phyloP scores from a whole-genome alignment of 2,113 vertebrate species.

The Stomatorhinus ivindoensis region DNA sequence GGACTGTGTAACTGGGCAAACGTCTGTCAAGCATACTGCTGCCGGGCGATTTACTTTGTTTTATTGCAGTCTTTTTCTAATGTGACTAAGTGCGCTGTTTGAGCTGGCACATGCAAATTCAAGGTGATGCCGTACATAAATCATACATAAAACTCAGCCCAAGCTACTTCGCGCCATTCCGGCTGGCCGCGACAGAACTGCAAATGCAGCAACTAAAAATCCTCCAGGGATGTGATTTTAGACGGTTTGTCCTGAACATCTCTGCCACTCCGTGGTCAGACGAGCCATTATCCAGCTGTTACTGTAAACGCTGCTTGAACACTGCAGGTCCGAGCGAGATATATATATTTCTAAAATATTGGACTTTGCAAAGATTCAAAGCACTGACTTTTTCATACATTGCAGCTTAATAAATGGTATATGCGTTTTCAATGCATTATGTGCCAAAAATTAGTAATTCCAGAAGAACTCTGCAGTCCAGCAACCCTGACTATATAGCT shows the following conservation, averaged over 20 bases:
- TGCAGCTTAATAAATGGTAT: background rate
- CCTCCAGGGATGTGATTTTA: background rate
- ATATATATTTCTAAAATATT: background rate
- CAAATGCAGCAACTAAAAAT: background rate
- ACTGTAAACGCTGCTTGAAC: background rate
- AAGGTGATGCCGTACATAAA: slow-evolving; percentile 33
- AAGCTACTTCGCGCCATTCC: background rate
- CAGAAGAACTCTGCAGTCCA: background rate
- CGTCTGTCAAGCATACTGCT: slow-evolving; percentile 30
- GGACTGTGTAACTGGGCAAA: slow-evolving; percentile 20
- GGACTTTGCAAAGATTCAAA: background rate
- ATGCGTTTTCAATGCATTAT: background rate
- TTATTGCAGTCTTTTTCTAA: slow-evolving; percentile 20
- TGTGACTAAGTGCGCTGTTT: slow-evolving; percentile 29
- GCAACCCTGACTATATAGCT: background rate
- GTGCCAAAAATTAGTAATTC: background rate
- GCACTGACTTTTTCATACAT: background rate
- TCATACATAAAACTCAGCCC: background rate
- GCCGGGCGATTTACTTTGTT: slow-evolving; percentile 12
- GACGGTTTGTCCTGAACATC: slow-evolving; percentile 55
- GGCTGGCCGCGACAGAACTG: background rate
- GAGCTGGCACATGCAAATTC: slow-evolving; percentile 16
- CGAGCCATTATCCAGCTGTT: slow-evolving; percentile 30
- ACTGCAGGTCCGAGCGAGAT: background rate
- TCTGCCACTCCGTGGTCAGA: slow-evolving; percentile 67